Percentiles rank a stretch among this genome's conserved stretches.
Conservation (phyloP, 1,140 invertebrate species). For the Zelostemma sp. region DNA sequence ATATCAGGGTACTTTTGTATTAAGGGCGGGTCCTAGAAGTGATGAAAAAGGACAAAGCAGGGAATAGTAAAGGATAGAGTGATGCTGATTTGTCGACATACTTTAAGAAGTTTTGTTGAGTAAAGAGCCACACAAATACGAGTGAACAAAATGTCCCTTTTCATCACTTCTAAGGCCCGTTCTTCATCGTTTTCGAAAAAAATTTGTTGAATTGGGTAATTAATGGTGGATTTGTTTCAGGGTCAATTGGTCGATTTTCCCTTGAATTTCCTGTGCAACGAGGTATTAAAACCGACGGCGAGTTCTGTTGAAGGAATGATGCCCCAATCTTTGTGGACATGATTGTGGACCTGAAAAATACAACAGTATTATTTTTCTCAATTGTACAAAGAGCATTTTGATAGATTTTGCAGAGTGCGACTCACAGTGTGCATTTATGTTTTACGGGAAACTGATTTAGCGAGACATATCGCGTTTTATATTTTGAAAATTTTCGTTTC, state of each 20-base stretch:
- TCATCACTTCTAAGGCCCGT: too few species aligned
- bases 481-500: too few species aligned
- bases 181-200: too few species aligned
- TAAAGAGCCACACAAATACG: too few species aligned
- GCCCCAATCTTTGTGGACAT: slow-evolving; percentile 85
- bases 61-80: too few species aligned
- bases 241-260: slow-evolving; percentile 91
- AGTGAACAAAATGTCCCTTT: too few species aligned
- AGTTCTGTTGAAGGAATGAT: slow-evolving; percentile 87
- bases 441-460: neutral
- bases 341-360: slow-evolving; percentile 44
- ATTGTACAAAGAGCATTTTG: slow-evolving; percentile 10
- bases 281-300: slow-evolving; percentile 83
- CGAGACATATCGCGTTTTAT: too few species aligned
- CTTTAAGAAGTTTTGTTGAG: too few species aligned
- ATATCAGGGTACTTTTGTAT: slow-evolving; percentile 74
- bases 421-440: neutral
- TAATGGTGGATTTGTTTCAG: slow-evolving; percentile 64
- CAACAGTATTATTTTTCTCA: slow-evolving; percentile 34
- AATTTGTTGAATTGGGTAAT: slow-evolving; percentile 22
- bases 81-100: too few species aligned
- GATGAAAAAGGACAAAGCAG: too few species aligned
- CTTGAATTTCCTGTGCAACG: slow-evolving; percentile 86
- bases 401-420: neutral
- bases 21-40: too few species aligned